Evolutionary conservation across 2,888 invertebrate species (phyloP).

Genomic region (Stenodema calcarata): DNA sequence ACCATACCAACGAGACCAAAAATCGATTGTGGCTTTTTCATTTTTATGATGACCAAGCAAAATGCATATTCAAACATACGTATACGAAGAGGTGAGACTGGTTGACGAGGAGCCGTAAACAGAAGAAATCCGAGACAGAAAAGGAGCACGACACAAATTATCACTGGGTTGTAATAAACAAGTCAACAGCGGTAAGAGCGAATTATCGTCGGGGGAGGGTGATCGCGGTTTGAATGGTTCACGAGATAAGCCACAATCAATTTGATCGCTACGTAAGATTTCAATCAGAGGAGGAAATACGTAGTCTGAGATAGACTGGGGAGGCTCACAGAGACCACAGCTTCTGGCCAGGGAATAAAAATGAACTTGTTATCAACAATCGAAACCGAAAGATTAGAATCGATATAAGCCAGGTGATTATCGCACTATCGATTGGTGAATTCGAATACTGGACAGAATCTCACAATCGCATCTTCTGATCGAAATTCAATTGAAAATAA

Average conservation of each 20-base stretch:
- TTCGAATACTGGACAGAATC: too few species aligned
- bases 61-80: too few species aligned
- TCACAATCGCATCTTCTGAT: too few species aligned
- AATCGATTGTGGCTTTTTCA: too few species aligned
- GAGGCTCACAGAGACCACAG: not conserved
- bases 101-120: too few species aligned
- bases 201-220: not conserved
- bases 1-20: too few species aligned
- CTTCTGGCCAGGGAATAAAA: not conserved
- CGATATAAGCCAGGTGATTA: too few species aligned
- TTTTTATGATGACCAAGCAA: too few species aligned
- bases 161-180: not conserved
- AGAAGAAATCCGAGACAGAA: not conserved
- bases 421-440: too few species aligned
- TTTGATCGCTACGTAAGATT: not conserved
- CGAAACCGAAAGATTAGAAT: not conserved
- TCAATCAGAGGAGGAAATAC: not conserved
- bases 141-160: not conserved
- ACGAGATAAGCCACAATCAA: not conserved
- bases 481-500: too few species aligned
- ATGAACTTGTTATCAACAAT: not conserved
- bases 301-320: not conserved
- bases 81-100: too few species aligned
- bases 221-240: not conserved
- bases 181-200: not conserved